Evolutionary conservation across 2,888 invertebrate genomes (phyloP), one percentile per base, ranked within the genome.

Genomic region (Troides aeacus): DNA sequence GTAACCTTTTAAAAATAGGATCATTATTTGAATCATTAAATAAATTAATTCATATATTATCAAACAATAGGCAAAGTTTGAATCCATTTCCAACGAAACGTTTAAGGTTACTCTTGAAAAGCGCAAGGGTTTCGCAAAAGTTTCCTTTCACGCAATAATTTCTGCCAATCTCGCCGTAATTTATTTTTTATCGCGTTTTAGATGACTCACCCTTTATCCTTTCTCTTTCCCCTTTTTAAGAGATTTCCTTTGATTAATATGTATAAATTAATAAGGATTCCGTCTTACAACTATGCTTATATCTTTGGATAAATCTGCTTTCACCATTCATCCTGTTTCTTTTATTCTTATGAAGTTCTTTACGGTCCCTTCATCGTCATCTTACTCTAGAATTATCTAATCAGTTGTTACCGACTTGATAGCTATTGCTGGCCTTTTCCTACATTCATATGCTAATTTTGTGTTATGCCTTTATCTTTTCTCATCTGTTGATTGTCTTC

Each of bases 171-270:
- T 23, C n/a, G n/a, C 8, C 56, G 57, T 46, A 57, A 42, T 67
- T 62, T 62, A 50, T 61, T 62, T 66, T 39, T 56, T 62, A 66
- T 62, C 36, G 53, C 46, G n/a, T 23, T 21, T 50, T 60, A 23
- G 50, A 66, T 39, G 60, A 8, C 50, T 50, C 50, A 53, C 24
- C 53, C 50, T 50, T 66, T 66, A 58, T 36, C 39, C 24, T 24
- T 8, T 21, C 30, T 23, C 8, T 46, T 21, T 3, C 42, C 62
- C 46, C 24, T 63, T 63, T 62, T 59, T 30, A 17, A 59, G 59
- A 59, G 30, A 59, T 12, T n/a, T 2, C 21, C 57, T 5, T 57
- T 57, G 57, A 21, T 57, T 21, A 57, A 57, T 57, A 57, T 8
- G 57, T 21, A 21, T 8, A 57, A 21, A 57, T 57, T 21, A 57